Evolutionary conservation across 2,888 invertebrate genomes (phyloP).

Genomic region (Tortrix viridana): DNA sequence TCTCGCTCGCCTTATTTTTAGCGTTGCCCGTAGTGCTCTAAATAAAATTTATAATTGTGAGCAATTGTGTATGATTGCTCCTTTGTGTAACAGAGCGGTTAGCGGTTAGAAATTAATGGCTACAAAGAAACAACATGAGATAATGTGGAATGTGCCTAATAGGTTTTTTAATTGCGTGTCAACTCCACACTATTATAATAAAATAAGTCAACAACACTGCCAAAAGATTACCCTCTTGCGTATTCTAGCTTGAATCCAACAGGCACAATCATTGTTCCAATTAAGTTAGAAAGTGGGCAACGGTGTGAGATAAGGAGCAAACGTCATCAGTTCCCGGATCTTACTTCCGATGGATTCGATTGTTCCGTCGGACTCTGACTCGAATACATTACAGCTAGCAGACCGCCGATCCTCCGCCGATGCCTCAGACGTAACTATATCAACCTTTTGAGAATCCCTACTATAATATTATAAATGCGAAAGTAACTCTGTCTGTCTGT

Average conservation of each 20-base stretch:
- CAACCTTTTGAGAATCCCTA: neutral
- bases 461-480: too few species aligned
- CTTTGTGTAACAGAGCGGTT: slow-evolving; percentile 1
- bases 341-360: slow-evolving; percentile 57
- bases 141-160: too few species aligned
- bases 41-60: slow-evolving; percentile 7
- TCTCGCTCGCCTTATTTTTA: slow-evolving; percentile 16
- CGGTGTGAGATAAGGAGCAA: slow-evolving; percentile 50
- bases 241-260: too few species aligned
- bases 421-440: neutral
- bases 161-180: too few species aligned
- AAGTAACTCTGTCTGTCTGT: too few species aligned
- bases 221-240: too few species aligned
- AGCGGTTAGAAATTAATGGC: slow-evolving; percentile 13
- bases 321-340: slow-evolving; percentile 53
- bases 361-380: slow-evolving; percentile 56
- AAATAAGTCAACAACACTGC: too few species aligned
- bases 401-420: neutral
- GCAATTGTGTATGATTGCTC: slow-evolving; percentile 22
- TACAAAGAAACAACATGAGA: too few species aligned
- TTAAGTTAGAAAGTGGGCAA: slow-evolving; percentile 38
- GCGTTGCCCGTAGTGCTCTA: neutral
- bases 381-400: slow-evolving; percentile 56
- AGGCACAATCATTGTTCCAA: too few species aligned
- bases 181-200: too few species aligned